Evolutionary conservation across 2,888 invertebrate species (phyloP).

Genomic region (Bombylius major): DNA sequence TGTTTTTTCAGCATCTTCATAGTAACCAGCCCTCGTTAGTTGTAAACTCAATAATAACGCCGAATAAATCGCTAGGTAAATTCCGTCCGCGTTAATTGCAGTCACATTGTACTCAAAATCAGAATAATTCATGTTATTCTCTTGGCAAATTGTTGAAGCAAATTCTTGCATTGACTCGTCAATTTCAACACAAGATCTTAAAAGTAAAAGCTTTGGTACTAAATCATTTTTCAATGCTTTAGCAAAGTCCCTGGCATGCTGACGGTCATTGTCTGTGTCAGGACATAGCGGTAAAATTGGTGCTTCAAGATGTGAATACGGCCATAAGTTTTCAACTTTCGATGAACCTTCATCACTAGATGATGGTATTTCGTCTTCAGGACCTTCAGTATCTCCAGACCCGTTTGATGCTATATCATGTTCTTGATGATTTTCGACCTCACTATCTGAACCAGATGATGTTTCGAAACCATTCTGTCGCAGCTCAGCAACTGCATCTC

Average conservation of each 20-base stretch:
- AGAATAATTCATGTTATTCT: conserved; percentile 40
- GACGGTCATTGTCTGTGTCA: conserved; percentile 72
- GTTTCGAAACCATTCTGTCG: conserved; percentile 51
- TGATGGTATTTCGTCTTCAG: conserved; percentile 48
- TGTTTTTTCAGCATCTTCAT: conserved; percentile 41
- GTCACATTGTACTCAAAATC: conserved; percentile 46
- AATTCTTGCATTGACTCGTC: conserved; percentile 87
- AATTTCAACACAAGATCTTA: conserved; percentile 73
- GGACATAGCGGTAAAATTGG: conserved; percentile 32
- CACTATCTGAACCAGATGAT: conserved; percentile 42
- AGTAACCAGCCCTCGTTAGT: conserved; percentile 64
- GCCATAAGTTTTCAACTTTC: conserved; percentile 35
- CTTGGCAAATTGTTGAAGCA: conserved; percentile 80
- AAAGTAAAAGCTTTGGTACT: conserved; percentile 59
- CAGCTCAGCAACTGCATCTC: conserved; percentile 57
- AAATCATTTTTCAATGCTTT: conserved; percentile 60
- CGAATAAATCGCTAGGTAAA: conserved; percentile 82
- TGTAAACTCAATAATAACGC: conserved; percentile 71
- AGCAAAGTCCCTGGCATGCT: conserved; percentile 75
- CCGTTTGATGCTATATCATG: conserved; percentile 62
- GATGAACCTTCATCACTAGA: conserved; percentile 38
- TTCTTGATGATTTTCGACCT: conserved; percentile 55
- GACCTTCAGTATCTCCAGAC: conserved; percentile 56
- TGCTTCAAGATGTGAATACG: conserved; percentile 35
- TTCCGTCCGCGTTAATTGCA: conserved; percentile 85